Evolutionary conservation across 2,797 vertebrate species (phyloP).

Genomic region (Falco naumanni): DNA sequence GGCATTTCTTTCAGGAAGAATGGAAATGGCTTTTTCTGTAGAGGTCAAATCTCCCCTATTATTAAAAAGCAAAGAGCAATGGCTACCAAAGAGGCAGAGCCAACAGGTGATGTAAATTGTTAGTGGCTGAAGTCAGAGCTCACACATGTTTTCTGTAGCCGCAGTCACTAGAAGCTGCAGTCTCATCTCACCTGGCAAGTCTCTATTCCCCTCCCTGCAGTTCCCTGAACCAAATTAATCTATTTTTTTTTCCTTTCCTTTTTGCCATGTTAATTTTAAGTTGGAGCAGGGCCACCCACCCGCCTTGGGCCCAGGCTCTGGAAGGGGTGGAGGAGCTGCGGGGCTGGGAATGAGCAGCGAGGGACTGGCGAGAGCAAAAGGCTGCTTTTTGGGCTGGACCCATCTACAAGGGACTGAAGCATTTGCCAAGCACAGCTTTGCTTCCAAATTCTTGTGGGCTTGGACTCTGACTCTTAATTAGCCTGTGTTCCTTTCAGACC

Average conservation of each 20-base stretch:
- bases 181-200: background rate
- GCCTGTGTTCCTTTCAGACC: background rate
- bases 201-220: background rate
- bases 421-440: background rate
- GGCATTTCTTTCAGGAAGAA: background rate
- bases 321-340: background rate
- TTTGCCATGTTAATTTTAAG: background rate
- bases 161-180: background rate
- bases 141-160: accelerated
- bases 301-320: accelerated
- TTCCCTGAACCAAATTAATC: background rate
- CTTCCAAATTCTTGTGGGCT: background rate
- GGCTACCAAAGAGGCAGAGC: background rate
- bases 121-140: background rate
- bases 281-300: background rate
- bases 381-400: background rate
- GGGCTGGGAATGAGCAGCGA: background rate
- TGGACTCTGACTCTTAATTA: background rate
- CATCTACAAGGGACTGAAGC: background rate
- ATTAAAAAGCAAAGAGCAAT: background rate
- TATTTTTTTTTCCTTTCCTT: background rate
- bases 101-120: background rate
- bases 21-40: background rate
- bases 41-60: background rate
- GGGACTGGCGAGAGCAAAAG: background rate